These are phyloP conservation scores for Eulemur albifrons DNA, from an alignment of 2,797 vertebrate species.

Conservation along the genomic window DNA sequence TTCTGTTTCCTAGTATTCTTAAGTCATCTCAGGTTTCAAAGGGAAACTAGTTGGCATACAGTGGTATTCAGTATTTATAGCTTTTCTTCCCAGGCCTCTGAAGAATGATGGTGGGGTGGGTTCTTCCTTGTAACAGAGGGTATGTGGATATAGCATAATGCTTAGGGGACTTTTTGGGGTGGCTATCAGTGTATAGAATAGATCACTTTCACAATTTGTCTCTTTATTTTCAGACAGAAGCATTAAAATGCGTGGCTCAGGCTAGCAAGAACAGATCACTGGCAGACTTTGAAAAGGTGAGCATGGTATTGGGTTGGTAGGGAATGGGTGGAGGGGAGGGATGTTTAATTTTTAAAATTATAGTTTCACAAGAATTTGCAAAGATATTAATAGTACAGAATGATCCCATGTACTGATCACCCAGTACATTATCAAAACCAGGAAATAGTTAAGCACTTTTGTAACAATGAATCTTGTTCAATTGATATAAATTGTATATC, in stretches of 20 bases:
- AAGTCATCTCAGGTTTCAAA: constrained; percentile 27
- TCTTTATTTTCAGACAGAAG: constrained; percentile 91
- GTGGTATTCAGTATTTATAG: background rate
- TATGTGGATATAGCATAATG: background rate
- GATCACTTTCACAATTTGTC: constrained; percentile 33
- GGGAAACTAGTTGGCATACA: background rate
- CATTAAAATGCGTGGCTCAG: constrained; percentile 96
- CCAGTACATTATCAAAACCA: background rate
- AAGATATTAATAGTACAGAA: background rate
- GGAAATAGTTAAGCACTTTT: constrained; percentile 10
- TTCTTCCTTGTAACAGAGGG: background rate
- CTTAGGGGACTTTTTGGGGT: constrained; percentile 10
- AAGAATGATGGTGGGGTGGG: background rate
- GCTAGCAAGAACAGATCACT: constrained; percentile 99
- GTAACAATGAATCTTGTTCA: background rate
- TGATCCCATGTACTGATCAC: background rate
- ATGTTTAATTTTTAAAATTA: background rate
- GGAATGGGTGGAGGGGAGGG: background rate
- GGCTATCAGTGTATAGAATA: background rate
- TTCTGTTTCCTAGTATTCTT: background rate
- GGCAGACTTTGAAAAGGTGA: constrained; percentile 98
- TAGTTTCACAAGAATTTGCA: background rate
- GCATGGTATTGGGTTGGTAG: constrained; percentile 59
- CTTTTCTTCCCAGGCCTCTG: constrained; percentile 1
- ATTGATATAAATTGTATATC: background rate